Evolutionary conservation across 2,113 vertebrate genomes (phyloP).

Genomic region (Hippoglossus stenolepis): DNA sequence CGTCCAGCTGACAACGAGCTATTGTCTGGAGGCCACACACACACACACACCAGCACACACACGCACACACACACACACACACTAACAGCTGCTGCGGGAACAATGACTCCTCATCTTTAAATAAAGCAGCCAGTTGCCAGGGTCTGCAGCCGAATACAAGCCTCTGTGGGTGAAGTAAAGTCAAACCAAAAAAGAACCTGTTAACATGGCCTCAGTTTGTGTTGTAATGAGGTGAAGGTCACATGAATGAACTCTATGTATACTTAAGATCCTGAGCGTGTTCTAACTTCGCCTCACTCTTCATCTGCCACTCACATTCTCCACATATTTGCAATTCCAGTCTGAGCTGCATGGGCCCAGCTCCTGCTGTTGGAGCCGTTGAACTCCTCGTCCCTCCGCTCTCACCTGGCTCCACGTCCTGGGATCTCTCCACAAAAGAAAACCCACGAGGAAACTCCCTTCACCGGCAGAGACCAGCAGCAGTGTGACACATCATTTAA

Average conservation of each 20-base stretch:
- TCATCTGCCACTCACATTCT: slow-evolving; percentile 62
- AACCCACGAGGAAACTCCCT: neutral
- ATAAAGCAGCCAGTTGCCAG: slow-evolving; percentile 59
- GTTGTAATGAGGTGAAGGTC: neutral
- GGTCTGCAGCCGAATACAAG: neutral
- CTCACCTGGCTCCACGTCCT: slow-evolving; percentile 13
- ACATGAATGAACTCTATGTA: neutral
- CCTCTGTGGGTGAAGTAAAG: slow-evolving; percentile 1
- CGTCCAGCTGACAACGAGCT: slow-evolving; percentile 54
- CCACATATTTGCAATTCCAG: slow-evolving; percentile 72
- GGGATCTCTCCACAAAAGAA: neutral
- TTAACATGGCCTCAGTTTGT: neutral
- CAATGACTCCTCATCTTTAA: slow-evolving; percentile 64
- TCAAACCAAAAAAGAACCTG: neutral
- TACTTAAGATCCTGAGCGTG: slow-evolving; percentile 6
- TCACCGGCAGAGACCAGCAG: neutral
- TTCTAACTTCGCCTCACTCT: slow-evolving; percentile 10
- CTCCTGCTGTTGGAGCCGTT: slow-evolving; percentile 23
- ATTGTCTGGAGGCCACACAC: slow-evolving; percentile 20
- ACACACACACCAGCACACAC: slow-evolving; percentile 27
- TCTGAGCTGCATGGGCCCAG: slow-evolving; percentile 37
- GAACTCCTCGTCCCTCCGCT: neutral
- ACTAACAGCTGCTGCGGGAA: slow-evolving; percentile 66
- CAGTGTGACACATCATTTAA: neutral
- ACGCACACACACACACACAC: slow-evolving; percentile 32